Evolutionary conservation across 1,140 invertebrate species (phyloP), one percentile per base, ranked within the genome.

Genomic region (Ceratina australensis): DNA sequence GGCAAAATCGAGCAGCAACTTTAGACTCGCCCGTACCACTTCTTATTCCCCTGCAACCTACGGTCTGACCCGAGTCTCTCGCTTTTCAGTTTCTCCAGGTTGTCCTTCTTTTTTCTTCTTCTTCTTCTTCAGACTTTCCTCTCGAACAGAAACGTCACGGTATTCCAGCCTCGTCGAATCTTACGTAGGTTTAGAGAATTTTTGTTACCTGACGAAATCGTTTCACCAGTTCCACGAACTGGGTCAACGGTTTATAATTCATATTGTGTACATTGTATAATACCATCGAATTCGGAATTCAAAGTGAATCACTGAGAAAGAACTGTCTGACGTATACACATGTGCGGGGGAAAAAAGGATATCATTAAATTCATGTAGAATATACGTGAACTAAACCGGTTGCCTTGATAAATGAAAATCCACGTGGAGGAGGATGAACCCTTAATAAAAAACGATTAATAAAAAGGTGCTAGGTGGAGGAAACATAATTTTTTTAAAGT

Each of bases 31-130:
- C 54, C 33, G 64, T 68, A 77, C 72, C 57, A 42, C 67, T 80
- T 83, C 72, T 76, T 83, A 75, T 64, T 18, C 72, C 56, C 2
- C 56, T 61, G 71, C 69, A 83, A 80, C 81, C 77, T 77, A 77
- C 68, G 49, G 33, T 18, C 26, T 54, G 49, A 47, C 71, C 60
- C 20, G 2, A 52, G 54, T 50, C 22, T 22, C 12, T 47, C 57
- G 47, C 77, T 69, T 59, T 59, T 61, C 33, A 61, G 50, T 33
- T 47, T 47, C 59, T 13, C 0, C 8, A 0, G 28, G 7, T 49
- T 42, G 15, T 22, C 61, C 57, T 59, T 18, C 80, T 50, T 52
- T 5, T 13, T 15, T 20, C 33, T 42, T 42, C 33, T 15, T 20
- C 33, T 42, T 42, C 33, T 42, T 42, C 5, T 7, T 10, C 2